Evolutionary conservation across 2,888 invertebrate genomes (phyloP), one percentile per base, ranked within the genome.

Genomic region (Latrodectus hesperus): DNA sequence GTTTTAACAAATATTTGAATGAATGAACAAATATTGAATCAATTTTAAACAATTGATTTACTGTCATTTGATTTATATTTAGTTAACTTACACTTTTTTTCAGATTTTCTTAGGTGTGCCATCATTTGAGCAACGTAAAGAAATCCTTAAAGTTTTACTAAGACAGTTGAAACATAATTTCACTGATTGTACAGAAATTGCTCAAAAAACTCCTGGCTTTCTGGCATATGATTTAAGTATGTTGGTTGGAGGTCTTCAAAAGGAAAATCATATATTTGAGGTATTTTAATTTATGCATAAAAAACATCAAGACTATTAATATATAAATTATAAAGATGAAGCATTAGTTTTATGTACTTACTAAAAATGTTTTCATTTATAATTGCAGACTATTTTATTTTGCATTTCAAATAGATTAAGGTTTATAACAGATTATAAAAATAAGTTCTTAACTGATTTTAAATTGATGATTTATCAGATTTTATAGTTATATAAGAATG

Each of bases 121-220:
- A 5, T 92, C 91, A 51, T 92, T 92, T 83, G 84, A 90, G 10
- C 93, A 94, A 84, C 92, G 94, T 72, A 84, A 89, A 9, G 90
- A 91, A 14, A 93, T 94, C 26, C 91, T 94, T 10, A 81, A 90
- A 1, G 90, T 91, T 1, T 90, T 93, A 78, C 72, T 87, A 10
- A 65, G 67, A 67, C 81, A 53, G 16, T 53, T 12, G 71, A 52
- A 38, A n/a, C 26, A 11, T 73, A 12, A 22, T 17, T 5, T 75
- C 6, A 55, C 81, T 26, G 65, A 84, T 71, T 77, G n/a, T 68
- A 74, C 72, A 16, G 84, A 89, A 4, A 79, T 94, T 9, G 93
- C 94, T 1, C 91, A 91, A 60, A 92, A 93, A 84, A 94, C 94
- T 0, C 94, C 94, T 55, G 94, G 94, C 22, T 94, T 93, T 92